Base-by-base conservation (phyloP, 2,797 vertebrate genomes). In the Poeciliopsis turneri region DNA sequence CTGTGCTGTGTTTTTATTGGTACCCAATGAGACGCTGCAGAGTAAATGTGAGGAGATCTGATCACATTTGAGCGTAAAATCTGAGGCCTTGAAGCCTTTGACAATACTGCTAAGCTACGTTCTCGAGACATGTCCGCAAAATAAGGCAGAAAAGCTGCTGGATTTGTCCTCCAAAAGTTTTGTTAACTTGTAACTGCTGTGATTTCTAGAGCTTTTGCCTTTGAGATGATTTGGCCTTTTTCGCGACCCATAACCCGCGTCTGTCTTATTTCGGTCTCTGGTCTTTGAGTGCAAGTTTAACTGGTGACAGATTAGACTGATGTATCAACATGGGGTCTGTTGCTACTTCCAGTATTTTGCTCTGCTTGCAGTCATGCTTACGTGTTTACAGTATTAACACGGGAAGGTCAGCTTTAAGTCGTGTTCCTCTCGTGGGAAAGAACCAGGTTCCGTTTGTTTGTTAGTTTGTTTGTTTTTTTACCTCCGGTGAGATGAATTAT, bases 321-420 rank as follows among this genome's bases (percentile, higher is more conserved):
- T 6, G 46, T 70, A 25, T 77, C 82, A 79, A 55, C 82, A 78
- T 46, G 46, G 46, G 46, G 25, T 53, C 55, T 57, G 72, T 80
- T 72, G 53, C 78, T 72, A 43, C 43, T 16, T 74, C 15, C 76
- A 59, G 23, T 77, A 53, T 81, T 82, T 78, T 73, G 72, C 39
- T 76, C 30, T 57, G 12, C 51, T 30, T 72, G 25, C 61, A 28
- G 75, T 51, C 25, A 5, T 79, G 70, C 86, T 82, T 80, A 79
- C 61, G 76, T 82, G 20, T 74, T 53, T 33, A 76, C 53, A 74
- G 18, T 84, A 18, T 61, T 49, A 75, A 82, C 77, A 45, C 28
- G 43, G 72, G 9, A 3, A 66, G 45, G 25, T 59, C 46, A 46
- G 28, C 59, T 47, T 23, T 5, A 30, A 25, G 46, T 23, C 80